These are phyloP conservation scores for Myotis planiceps DNA, from an alignment of 2,797 vertebrate genomes.

Conservation along the genomic window DNA sequence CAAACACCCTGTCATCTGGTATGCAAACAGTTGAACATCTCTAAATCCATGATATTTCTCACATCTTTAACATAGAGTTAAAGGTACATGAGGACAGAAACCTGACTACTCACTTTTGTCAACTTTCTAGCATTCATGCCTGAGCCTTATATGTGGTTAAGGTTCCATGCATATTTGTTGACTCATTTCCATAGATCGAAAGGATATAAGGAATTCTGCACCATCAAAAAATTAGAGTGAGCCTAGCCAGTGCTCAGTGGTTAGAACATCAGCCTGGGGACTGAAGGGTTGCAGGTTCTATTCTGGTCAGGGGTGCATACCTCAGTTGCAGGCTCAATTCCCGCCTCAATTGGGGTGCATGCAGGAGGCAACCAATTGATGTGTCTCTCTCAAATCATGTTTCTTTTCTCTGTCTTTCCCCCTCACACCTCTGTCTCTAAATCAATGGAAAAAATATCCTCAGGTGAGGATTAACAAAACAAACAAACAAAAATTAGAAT, in stretches of 20 bases:
- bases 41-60: not conserved
- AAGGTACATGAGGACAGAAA: not conserved
- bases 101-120: not conserved
- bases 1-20: not conserved
- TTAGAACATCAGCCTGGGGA: too few relatives aligned
- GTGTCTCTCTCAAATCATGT: too few relatives aligned
- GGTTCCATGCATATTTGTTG: not conserved
- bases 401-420: too few relatives aligned
- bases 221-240: not conserved
- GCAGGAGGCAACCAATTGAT: too few relatives aligned
- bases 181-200: not conserved
- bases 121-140: not conserved
- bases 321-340: too few relatives aligned
- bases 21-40: not conserved
- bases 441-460: too few relatives aligned
- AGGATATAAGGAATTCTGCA: not conserved
- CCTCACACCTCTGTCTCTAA: too few relatives aligned
- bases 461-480: too few relatives aligned
- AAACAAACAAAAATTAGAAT: not conserved
- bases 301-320: too few relatives aligned
- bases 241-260: too few relatives aligned
- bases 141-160: not conserved
- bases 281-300: too few relatives aligned
- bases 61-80: not conserved
- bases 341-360: fast-evolving